These are phyloP conservation scores for Drosophila punjabiensis DNA, from an alignment of 1,140 invertebrate genomes.

Conservation along the genomic window DNA sequence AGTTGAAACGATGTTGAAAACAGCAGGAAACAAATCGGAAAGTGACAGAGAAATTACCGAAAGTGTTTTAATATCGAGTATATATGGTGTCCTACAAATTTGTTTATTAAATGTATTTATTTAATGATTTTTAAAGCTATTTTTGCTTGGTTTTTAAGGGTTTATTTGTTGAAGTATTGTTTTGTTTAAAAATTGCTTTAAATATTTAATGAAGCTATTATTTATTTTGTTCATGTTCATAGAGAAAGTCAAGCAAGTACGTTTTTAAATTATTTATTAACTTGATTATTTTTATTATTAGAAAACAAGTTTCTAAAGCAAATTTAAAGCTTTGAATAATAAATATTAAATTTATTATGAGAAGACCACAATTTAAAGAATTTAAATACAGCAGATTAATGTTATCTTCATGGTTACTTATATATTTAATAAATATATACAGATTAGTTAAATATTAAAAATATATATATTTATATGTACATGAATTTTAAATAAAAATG, in stretches of 20 bases:
- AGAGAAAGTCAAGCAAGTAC: conserved; percentile 11
- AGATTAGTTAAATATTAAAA: neutral
- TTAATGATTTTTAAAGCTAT: conserved; percentile 1
- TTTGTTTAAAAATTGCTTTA: neutral
- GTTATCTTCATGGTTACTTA: neutral
- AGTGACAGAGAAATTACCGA: conserved; percentile 25
- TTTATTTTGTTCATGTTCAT: neutral
- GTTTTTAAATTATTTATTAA: conserved; percentile 2
- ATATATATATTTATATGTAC: neutral
- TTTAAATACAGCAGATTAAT: neutral
- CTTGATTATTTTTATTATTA: neutral
- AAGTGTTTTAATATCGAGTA: neutral
- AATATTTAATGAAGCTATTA: neutral
- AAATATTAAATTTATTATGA: neutral
- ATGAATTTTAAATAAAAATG: neutral
- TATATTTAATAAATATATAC: too few relatives aligned
- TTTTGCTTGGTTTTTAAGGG: neutral
- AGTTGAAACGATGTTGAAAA: conserved; percentile 22
- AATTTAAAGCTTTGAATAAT: neutral
- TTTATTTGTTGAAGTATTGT: neutral
- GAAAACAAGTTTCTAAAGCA: neutral
- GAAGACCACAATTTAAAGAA: neutral
- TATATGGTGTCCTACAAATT: neutral
- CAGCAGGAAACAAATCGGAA: conserved; percentile 19
- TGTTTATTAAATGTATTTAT: neutral